Base-by-base conservation (phyloP, 2,113 vertebrate genomes). In the Notothenia coriiceps region DNA sequence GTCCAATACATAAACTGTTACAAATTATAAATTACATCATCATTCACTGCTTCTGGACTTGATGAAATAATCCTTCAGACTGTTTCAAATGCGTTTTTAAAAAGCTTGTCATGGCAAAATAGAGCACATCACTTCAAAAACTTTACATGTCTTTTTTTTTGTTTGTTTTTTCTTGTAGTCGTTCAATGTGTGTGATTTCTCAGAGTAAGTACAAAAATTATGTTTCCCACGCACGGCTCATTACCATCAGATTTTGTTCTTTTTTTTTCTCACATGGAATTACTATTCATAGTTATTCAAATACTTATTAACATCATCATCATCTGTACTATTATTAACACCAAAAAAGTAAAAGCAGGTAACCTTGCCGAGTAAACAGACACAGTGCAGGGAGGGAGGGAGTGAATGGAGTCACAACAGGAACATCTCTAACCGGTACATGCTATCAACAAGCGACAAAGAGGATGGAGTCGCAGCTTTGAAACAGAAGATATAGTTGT, bases 381-480 rank as follows among this genome's bases (percentile, higher is more conserved):
- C 94, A 96, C 95, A 94, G 91, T 92, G 94, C 92, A 72, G 89
- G 89, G 46, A 46, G 57, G 79, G 62, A 40, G 63, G 22, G 68
- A 56, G 77, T 81, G 76, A 49, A 20, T 91, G 92, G 91, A 92
- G 75, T 94, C 92, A 96, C 94, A 84, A 96, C 93, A 94, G 93
- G 90, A 92, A 95, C 94, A 94, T 94, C 87, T 94, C 94, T 95
- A 95, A 95, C 94, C 94, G 84, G 93, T 93, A 95, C 95, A 96
- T 96, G 95, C 95, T 95, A 96, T 96, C 92, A 94, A 96, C 95
- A 95, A 95, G 94, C 92, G 90, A 95, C 93, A 88, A 92, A 92
- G 91, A 88, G 59, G 86, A 86, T 79, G 90, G 90, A 89, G 71
- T 72, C 2, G 70, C 90, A 79, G 88, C 83, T 92, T 91, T 71